Conservation (phyloP, 1,140 invertebrate genomes). For the Asbolus verrucosus region DNA sequence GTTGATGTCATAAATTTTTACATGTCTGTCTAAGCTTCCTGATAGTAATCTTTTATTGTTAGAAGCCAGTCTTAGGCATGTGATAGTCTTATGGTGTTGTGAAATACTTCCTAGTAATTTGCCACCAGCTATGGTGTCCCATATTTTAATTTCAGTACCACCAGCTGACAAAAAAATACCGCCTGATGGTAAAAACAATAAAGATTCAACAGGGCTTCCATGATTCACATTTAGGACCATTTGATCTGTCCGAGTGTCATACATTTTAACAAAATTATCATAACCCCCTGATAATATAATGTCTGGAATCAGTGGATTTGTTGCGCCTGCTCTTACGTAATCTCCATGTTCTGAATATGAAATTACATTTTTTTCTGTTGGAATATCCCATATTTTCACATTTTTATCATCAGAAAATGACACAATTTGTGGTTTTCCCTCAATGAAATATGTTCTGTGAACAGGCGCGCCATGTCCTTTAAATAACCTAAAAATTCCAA, state of each 20-base stretch:
- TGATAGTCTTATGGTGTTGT: conserved; percentile 95
- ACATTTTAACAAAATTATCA: conserved; percentile 91
- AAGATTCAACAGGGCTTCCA: conserved; percentile 89
- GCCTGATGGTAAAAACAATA: conserved; percentile 90
- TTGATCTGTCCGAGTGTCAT: conserved; percentile 83
- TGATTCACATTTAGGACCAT: conserved; percentile 85
- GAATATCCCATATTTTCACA: conserved; percentile 90
- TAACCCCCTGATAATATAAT: conserved; percentile 92
- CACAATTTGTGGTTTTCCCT: conserved; percentile 81
- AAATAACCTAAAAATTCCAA: conserved; percentile 64
- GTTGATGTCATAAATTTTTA: conserved; percentile 93
- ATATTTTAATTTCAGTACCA: conserved; percentile 92
- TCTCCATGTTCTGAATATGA: conserved; percentile 81
- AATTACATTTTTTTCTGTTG: conserved; percentile 78
- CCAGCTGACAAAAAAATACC: conserved; percentile 93
- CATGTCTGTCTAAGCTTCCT: conserved; percentile 91
- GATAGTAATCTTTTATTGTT: conserved; percentile 87
- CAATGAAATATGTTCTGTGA: conserved; percentile 86
- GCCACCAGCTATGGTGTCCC: conserved; percentile 91
- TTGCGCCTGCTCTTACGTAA: conserved; percentile 84
- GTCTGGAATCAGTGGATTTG: conserved; percentile 81
- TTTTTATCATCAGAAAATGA: conserved; percentile 96
- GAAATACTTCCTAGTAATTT: conserved; percentile 83
- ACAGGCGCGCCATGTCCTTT: conserved; percentile 77
- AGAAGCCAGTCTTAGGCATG: conserved; percentile 81